Evolutionary conservation across 2,113 vertebrate species (phyloP).

Genomic region (Naja naja): DNA sequence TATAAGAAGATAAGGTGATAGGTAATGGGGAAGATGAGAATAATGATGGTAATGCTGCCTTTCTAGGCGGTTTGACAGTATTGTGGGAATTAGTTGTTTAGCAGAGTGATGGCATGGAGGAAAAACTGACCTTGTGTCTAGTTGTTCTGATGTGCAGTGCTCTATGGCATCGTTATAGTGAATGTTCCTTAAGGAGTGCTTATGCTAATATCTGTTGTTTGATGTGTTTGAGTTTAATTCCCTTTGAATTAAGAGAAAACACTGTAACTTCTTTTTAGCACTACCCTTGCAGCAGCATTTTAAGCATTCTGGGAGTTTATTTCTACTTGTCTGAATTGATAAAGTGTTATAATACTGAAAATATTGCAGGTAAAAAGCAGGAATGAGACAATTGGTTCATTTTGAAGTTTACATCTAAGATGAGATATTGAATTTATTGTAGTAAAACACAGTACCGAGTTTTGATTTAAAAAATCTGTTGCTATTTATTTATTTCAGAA

Average conservation of each 20-base stretch:
- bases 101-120: too few relatives aligned
- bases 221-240: background rate
- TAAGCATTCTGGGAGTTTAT: background rate
- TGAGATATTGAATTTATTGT: background rate
- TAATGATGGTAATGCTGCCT: too few relatives aligned
- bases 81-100: too few relatives aligned
- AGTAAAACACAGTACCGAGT: background rate
- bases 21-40: too few relatives aligned
- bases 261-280: background rate
- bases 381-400: background rate
- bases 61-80: too few relatives aligned
- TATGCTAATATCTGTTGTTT: background rate
- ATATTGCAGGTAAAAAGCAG: too few relatives aligned
- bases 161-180: too few relatives aligned
- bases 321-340: background rate
- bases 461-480: background rate
- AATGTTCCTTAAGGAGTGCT: background rate
- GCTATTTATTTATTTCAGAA: constrained; percentile 73
- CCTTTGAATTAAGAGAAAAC: background rate
- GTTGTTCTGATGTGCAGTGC: too few relatives aligned
- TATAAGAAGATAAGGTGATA: too few relatives aligned
- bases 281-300: background rate
- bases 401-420: background rate
- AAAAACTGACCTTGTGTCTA: too few relatives aligned
- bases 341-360: background rate